Base-by-base conservation (phyloP, 2,113 vertebrate species). In the Morone saxatilis region DNA sequence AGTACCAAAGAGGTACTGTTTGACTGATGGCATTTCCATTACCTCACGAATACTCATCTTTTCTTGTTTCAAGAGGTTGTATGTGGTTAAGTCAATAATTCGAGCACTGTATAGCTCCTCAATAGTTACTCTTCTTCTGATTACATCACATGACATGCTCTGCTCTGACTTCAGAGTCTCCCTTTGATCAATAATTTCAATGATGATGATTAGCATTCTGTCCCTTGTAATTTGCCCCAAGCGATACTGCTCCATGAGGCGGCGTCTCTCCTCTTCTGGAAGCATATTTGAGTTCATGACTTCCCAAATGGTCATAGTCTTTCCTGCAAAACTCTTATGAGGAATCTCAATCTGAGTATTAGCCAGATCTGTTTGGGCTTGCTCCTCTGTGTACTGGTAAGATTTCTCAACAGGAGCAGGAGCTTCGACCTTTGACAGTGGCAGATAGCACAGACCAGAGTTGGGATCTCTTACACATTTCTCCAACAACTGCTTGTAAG, bases 151-250 rank as follows among this genome's bases (percentile, higher is more conserved):
- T 54, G 97, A 96, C 0, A 93, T 92, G 20, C 92, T 86, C 53
- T 96, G 95, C 90, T 98, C 97, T 69, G 94, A 93, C 57, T 95
- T 95, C 41, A 97, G 86, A 50, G 96, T 94, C 93, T 99, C 97
- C 0, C 97, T 97, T 86, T 96, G 97, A 93, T 99, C 97, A 0
- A 99, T 97, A 62, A 99, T 99, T 94, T 99, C 98, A 0, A 99
- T 97, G 85, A 99, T 97, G 48, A 99, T 98, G 76, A 99, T 95
- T 57, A 99, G 95, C 97, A 99, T 97, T 77, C 98, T 96, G 1
- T 99, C 98, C 89, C 97, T 99, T 65, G 97, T 97, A 67, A 99
- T 96, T 0, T 94, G 95, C 2, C 98, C 98, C 0, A 95, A 92
- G 71, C 95, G 96, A 89, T 97, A 99, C 87, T 99, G 97, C 2